Conservation (phyloP, 2,888 invertebrate species). For the Leptinotarsa rubiginosa region DNA sequence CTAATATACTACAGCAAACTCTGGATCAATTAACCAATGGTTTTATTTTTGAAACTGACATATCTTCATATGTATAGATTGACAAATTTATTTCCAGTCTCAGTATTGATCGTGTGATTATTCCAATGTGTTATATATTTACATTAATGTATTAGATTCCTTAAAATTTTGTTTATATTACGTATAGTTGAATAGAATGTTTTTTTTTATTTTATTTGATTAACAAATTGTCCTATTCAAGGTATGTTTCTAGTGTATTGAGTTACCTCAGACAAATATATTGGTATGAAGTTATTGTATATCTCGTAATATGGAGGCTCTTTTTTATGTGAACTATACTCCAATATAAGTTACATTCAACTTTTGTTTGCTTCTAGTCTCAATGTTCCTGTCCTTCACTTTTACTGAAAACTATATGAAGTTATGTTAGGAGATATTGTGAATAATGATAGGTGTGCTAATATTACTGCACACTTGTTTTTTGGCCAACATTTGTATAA, state of each 20-base stretch:
- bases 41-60: neutral
- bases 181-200: slow-evolving; percentile 23
- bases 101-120: slow-evolving; percentile 51
- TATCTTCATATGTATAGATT: neutral
- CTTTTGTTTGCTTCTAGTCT: neutral
- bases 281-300: slow-evolving; percentile 42
- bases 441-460: no score
- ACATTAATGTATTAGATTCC: slow-evolving; percentile 40
- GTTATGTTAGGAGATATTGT: no score
- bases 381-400: neutral
- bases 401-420: neutral
- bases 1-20: neutral
- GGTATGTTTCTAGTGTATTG: slow-evolving; percentile 44
- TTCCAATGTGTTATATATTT: slow-evolving; percentile 48
- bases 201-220: slow-evolving; percentile 43
- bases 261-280: slow-evolving; percentile 40
- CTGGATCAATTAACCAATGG: neutral
- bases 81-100: slow-evolving; percentile 31
- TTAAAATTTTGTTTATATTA: slow-evolving; percentile 23
- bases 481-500: no score
- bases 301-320: slow-evolving; percentile 50
- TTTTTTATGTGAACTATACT: slow-evolving; percentile 57
- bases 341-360: slow-evolving; percentile 50
- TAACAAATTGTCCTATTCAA: slow-evolving; percentile 36
- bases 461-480: no score